phyloP scores from a whole-genome alignment of 1,140 invertebrate genomes.

The Homarus americanus region DNA sequence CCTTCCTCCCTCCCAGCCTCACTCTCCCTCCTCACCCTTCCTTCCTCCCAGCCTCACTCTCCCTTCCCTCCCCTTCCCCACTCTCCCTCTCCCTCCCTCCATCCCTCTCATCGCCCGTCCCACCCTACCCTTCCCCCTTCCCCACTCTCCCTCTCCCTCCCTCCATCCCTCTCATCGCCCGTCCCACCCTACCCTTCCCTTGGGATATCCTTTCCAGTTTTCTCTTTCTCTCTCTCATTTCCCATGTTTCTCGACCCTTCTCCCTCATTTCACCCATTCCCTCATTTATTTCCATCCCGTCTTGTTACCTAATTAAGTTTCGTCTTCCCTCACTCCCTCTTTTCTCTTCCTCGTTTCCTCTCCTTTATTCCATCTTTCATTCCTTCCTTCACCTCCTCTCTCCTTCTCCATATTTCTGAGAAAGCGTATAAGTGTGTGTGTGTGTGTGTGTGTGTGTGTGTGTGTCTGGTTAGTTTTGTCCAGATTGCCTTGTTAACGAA shows the following conservation, averaged over 20 bases:
- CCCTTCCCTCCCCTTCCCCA: background rate
- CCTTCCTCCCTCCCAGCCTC: background rate
- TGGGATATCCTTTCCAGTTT: too few species aligned
- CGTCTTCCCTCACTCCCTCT: too few species aligned
- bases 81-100: slow-evolving; percentile 2
- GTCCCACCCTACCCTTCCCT: too few species aligned
- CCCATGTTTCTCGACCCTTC: too few species aligned
- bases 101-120: background rate
- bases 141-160: too few species aligned
- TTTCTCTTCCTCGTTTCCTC: background rate
- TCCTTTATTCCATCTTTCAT: background rate
- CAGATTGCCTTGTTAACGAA: too few species aligned
- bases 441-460: background rate
- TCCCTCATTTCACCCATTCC: slow-evolving; percentile 20
- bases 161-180: too few species aligned
- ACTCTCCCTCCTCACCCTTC: background rate
- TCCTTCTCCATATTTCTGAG: background rate
- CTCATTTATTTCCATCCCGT: background rate
- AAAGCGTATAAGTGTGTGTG: too few species aligned
- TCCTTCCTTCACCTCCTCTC: background rate
- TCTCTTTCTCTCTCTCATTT: too few species aligned
- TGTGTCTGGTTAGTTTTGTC: too few species aligned
- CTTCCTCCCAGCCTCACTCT: background rate
- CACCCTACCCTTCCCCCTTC: background rate
- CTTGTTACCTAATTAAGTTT: too few species aligned